A percentile compares a stretch with the other conserved stretches of the same genome.
These are phyloP conservation scores for Ethmia dodecea DNA, from an alignment of 2,888 invertebrate species.

Conservation along the genomic window DNA sequence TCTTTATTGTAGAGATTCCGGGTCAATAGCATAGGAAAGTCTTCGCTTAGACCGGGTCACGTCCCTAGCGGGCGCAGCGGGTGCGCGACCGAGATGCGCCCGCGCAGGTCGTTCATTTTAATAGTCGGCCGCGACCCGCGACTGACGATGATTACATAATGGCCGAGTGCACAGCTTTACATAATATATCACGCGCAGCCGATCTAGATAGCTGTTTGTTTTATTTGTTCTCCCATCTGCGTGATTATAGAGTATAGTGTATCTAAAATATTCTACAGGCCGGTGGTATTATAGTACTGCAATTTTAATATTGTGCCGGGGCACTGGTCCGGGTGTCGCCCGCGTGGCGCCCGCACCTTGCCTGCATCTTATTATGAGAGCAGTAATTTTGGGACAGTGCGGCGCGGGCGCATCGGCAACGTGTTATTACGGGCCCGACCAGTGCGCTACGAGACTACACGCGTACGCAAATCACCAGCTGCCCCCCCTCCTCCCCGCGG, in stretches of 20 bases:
- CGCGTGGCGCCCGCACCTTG: not conserved
- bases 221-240: conserved; percentile 2
- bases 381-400: conserved; percentile 30
- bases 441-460: conserved; percentile 18
- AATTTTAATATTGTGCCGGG: no score
- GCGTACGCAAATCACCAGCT: conserved; percentile 58
- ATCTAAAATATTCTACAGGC: no score
- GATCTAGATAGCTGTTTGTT: conserved; percentile 1
- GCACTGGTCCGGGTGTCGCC: no score
- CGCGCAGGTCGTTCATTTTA: conserved; percentile 24
- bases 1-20: no score
- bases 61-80: not conserved
- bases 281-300: no score
- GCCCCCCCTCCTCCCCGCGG: conserved; percentile 19
- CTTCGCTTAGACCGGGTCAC: not conserved
- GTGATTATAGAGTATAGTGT: no score
- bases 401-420: conserved; percentile 14
- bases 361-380: conserved; percentile 24
- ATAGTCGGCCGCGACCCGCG: conserved; percentile 24
- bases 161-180: conserved; percentile 17
- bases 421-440: conserved; percentile 28
- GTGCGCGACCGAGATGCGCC: conserved; percentile 13
- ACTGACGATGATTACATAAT: conserved; percentile 27
- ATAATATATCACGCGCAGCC: conserved; percentile 3
- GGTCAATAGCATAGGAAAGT: no score